Evolutionary conservation across 2,888 invertebrate genomes (phyloP).

Genomic region (Athrips mouffetella): DNA sequence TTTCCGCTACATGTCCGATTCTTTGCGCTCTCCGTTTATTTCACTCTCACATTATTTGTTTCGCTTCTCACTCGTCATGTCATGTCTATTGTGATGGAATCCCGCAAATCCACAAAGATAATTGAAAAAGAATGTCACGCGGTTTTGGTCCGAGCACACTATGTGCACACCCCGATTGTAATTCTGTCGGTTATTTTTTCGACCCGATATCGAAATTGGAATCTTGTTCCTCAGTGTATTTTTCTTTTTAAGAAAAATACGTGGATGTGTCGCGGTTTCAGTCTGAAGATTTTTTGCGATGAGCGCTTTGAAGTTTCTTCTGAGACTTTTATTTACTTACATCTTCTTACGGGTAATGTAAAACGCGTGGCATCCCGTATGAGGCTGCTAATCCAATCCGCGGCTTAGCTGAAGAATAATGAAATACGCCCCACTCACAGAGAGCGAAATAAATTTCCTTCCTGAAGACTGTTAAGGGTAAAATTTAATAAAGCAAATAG

Average conservation of each 20-base stretch:
- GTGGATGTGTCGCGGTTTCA: neutral
- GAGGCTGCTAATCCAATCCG: slow-evolving; percentile 52
- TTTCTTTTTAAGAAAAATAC: neutral
- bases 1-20: slow-evolving; percentile 36
- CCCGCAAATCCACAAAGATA: slow-evolving; percentile 47
- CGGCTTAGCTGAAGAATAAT: slow-evolving; percentile 51
- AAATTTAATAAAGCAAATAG: slow-evolving; percentile 70
- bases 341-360: slow-evolving; percentile 2
- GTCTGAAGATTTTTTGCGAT: too few relatives aligned
- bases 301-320: slow-evolving; percentile 3
- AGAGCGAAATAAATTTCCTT: slow-evolving; percentile 58
- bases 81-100: slow-evolving; percentile 38
- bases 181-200: slow-evolving; percentile 24
- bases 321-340: neutral
- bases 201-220: neutral
- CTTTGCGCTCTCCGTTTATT: slow-evolving; percentile 26
- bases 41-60: slow-evolving; percentile 33
- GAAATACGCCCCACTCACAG: slow-evolving; percentile 45
- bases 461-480: slow-evolving; percentile 51
- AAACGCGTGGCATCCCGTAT: slow-evolving; percentile 18
- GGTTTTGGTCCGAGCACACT: slow-evolving; percentile 38
- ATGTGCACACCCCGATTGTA: slow-evolving; percentile 37
- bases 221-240: neutral
- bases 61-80: slow-evolving; percentile 27
- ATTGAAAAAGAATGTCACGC: slow-evolving; percentile 48